Evolutionary conservation across 2,113 vertebrate genomes (phyloP).

Genomic region (Misgurnus anguillicaudatus): DNA sequence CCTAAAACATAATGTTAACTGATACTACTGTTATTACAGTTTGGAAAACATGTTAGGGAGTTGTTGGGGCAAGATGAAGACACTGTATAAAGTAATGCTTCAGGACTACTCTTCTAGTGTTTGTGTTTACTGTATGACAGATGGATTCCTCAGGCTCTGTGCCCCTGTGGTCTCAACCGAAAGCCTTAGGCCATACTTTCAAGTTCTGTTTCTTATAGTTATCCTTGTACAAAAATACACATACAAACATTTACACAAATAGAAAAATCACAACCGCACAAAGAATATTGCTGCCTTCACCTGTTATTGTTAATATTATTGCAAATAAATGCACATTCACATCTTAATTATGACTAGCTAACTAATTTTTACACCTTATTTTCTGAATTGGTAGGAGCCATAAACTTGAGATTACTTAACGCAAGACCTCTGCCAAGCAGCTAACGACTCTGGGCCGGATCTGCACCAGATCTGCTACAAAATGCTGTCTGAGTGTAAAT

Average conservation of each 20-base stretch:
- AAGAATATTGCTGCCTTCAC: not conserved
- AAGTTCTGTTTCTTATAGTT: constrained; percentile 29
- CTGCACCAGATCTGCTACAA: too few species aligned
- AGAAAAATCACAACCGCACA: not conserved
- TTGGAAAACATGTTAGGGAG: constrained; percentile 5
- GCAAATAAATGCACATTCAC: too few species aligned
- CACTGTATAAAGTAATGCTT: constrained; percentile 20
- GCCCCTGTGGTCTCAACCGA: constrained; percentile 23
- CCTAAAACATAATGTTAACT: too few species aligned
- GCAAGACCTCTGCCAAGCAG: too few species aligned
- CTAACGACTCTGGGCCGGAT: too few species aligned
- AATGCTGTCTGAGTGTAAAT: too few species aligned
- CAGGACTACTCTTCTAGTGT: constrained; percentile 1
- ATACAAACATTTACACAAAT: constrained; percentile 1
- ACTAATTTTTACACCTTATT: too few species aligned
- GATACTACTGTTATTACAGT: not conserved
- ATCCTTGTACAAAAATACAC: constrained; percentile 10
- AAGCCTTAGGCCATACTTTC: constrained; percentile 29
- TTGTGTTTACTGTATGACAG: constrained; percentile 36
- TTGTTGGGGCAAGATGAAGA: not conserved
- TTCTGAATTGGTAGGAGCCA: too few species aligned
- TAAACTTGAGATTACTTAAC: too few species aligned
- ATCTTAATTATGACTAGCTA: too few species aligned
- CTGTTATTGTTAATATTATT: too few species aligned
- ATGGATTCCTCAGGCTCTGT: constrained; percentile 36